Evolutionary conservation across 2,113 vertebrate genomes (phyloP).

Genomic region (Noturus placidus): DNA sequence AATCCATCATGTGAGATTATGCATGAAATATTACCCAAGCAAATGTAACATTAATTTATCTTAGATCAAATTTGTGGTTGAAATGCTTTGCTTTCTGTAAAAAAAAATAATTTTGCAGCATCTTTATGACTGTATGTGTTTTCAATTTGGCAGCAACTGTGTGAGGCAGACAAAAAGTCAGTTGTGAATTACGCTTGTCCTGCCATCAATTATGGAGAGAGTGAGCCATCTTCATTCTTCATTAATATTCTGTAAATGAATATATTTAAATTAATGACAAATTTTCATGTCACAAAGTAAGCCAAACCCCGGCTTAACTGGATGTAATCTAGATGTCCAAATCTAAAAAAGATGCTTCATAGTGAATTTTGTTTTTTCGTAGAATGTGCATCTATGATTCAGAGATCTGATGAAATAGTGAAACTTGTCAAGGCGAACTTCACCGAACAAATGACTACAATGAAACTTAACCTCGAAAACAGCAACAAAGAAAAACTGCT

Average conservation of each 20-base stretch:
- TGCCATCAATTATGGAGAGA: neutral
- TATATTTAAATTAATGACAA: neutral
- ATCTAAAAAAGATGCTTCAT: neutral
- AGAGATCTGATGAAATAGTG: conserved; percentile 46
- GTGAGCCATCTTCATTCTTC: conserved; percentile 22
- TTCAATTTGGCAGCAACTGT: conserved; percentile 8
- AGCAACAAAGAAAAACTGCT: conserved; percentile 57
- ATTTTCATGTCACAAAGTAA: neutral
- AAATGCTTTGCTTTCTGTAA: neutral
- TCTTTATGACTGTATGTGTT: neutral
- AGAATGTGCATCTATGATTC: conserved; percentile 19
- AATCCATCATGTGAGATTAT: neutral
- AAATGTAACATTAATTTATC: neutral
- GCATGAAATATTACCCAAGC: neutral
- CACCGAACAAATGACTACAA: conserved; percentile 55
- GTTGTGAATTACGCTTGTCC: neutral
- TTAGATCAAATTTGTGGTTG: too few species aligned
- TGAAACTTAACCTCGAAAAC: conserved; percentile 59
- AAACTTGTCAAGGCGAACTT: conserved; percentile 65
- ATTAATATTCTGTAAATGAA: neutral
- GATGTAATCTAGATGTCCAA: neutral
- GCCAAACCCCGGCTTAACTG: neutral
- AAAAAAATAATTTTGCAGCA: neutral
- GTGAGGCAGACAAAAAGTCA: conserved; percentile 15
- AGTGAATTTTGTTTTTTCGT: conserved; percentile 2